A percentile compares a stretch with the other conserved stretches of the same genome.
These are phyloP conservation scores for Hoplodrina ambigua DNA, from an alignment of 2,888 invertebrate genomes.

Conservation along the genomic window DNA sequence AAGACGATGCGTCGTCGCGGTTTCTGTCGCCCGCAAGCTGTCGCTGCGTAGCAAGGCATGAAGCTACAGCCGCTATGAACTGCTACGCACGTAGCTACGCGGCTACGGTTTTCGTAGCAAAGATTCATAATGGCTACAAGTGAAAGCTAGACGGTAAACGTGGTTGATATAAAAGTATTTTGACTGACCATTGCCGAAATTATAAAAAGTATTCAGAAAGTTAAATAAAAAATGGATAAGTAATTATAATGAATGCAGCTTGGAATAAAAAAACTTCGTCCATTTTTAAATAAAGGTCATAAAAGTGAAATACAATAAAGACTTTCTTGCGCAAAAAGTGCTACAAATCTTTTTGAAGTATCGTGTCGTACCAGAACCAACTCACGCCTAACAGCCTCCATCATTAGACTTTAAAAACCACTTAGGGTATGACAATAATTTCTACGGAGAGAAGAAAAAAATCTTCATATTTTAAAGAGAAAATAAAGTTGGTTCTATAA, in stretches of 20 bases:
- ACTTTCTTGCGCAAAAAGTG: background rate
- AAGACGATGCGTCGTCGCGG: background rate
- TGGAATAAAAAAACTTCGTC: no score
- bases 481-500: slow-evolving; percentile 12
- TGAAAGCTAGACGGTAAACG: background rate
- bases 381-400: background rate
- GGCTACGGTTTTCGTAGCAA: slow-evolving; percentile 13
- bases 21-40: background rate
- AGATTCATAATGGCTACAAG: background rate
- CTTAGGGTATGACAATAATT: slow-evolving; percentile 26
- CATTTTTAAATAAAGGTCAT: no score
- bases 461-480: slow-evolving; percentile 32
- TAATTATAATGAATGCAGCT: no score
- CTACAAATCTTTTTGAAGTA: background rate
- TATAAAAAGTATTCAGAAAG: background rate
- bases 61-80: slow-evolving; percentile 11
- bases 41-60: background rate
- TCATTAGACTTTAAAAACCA: slow-evolving; percentile 8
- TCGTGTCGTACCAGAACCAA: background rate
- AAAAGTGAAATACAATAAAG: no score
- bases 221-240: background rate
- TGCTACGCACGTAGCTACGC: background rate
- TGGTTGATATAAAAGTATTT: background rate
- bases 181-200: slow-evolving; percentile 3
- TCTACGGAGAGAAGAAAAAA: slow-evolving; percentile 18